phyloP scores from a whole-genome alignment of 2,888 invertebrate species.

The Didymodactylos carnosus region DNA sequence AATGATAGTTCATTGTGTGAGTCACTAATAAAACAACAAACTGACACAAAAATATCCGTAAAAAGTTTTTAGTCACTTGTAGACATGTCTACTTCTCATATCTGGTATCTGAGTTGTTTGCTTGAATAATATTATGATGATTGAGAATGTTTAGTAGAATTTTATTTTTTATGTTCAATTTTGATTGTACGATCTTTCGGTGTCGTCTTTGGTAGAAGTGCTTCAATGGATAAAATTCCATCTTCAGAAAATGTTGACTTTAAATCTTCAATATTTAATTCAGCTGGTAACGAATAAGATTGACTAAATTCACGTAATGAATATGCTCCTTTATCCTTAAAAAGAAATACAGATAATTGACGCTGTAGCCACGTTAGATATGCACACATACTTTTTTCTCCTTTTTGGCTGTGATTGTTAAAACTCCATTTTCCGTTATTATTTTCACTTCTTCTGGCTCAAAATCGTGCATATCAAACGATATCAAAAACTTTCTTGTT shows the following conservation, averaged over 20 bases:
- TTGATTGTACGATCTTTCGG: conserved; percentile 48
- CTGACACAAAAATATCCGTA: no score
- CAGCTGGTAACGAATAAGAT: conserved; percentile 84
- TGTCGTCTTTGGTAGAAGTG: conserved; percentile 68
- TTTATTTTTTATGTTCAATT: conserved; percentile 37
- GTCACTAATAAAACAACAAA: no score
- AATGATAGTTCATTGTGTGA: no score
- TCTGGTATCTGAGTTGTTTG: no score
- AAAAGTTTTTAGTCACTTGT: no score
- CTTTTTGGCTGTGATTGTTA: conserved; percentile 77
- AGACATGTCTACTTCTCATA: no score
- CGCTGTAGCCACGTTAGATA: background rate
- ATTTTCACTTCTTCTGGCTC: conserved; percentile 85
- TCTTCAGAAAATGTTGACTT: conserved; percentile 85
- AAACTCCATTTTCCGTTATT: conserved; percentile 89
- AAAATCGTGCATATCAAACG: conserved; percentile 93
- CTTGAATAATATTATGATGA: no score
- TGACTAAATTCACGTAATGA: conserved; percentile 94
- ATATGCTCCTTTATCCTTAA: conserved; percentile 63
- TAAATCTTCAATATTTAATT: conserved; percentile 83
- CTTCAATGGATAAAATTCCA: conserved; percentile 85
- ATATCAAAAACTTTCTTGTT: conserved; percentile 63
- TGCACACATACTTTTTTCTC: conserved; percentile 52
- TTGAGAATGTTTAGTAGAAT: no score
- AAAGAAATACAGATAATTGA: background rate